Percentiles rank a stretch among this genome's conserved stretches.
Evolutionary conservation across 2,113 vertebrate genomes (phyloP).

Genomic region (Charadrius vociferus): DNA sequence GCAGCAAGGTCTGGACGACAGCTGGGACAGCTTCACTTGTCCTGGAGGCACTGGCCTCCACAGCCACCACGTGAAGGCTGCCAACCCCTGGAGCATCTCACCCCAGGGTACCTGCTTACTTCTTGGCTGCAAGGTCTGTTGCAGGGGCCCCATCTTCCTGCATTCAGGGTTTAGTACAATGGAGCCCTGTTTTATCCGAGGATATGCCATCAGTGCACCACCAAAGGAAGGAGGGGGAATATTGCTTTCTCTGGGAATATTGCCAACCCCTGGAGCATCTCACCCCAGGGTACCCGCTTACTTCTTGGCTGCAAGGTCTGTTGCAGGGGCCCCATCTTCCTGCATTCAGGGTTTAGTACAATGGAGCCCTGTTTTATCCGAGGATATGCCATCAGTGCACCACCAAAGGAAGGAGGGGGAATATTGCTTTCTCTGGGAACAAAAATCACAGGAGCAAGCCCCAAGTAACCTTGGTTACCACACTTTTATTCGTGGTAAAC

Average conservation of each 20-base stretch:
- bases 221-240: background rate
- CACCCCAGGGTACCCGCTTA: background rate
- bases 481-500: background rate
- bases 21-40: background rate
- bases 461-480: background rate
- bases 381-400: background rate
- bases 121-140: background rate
- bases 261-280: background rate
- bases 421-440: background rate
- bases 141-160: accelerated
- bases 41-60: background rate
- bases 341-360: accelerated
- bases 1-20: background rate
- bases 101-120: background rate
- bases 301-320: background rate
- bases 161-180: accelerated
- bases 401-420: background rate
- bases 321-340: accelerated
- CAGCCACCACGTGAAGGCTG: background rate
- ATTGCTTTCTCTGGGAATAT: background rate
- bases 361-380: background rate
- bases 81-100: background rate
- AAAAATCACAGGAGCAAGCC: background rate
- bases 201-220: background rate
- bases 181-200: background rate